A percentile compares a stretch with the other conserved stretches of the same genome.
Evolutionary conservation across 2,113 vertebrate genomes (phyloP).

Genomic region (Antennarius striatus): DNA sequence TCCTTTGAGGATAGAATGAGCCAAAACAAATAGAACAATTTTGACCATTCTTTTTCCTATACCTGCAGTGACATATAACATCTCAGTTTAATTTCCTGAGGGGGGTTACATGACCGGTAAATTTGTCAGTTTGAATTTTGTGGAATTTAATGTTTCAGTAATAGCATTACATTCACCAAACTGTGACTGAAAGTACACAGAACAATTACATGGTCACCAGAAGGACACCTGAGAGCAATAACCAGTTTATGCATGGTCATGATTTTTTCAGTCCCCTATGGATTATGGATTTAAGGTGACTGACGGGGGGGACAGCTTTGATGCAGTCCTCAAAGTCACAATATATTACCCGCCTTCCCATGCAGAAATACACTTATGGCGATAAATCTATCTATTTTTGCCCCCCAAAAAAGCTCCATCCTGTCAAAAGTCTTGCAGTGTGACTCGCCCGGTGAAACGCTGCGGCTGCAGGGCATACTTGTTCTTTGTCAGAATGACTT

Average conservation of each 20-base stretch:
- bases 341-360: background rate
- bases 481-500: constrained; percentile 61
- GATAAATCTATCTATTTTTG: constrained; percentile 40
- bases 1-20: constrained; percentile 2
- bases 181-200: background rate
- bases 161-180: background rate
- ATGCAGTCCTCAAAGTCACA: constrained; percentile 25
- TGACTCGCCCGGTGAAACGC: constrained; percentile 25
- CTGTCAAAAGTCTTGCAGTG: constrained; percentile 13
- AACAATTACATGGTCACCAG: constrained; percentile 1
- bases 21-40: constrained; percentile 37
- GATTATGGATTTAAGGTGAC: constrained; percentile 7
- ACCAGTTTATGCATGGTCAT: background rate
- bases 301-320: constrained; percentile 27
- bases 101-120: constrained; percentile 7
- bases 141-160: constrained; percentile 4
- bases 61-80: constrained; percentile 22
- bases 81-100: constrained; percentile 2
- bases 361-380: constrained; percentile 20
- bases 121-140: constrained; percentile 17
- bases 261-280: constrained; percentile 1
- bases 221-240: background rate
- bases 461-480: constrained; percentile 35
- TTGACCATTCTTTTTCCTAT: constrained; percentile 12
- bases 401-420: constrained; percentile 6